Evolutionary conservation across 1,140 invertebrate species (phyloP).

Genomic region (Mactra quadrangularis): DNA sequence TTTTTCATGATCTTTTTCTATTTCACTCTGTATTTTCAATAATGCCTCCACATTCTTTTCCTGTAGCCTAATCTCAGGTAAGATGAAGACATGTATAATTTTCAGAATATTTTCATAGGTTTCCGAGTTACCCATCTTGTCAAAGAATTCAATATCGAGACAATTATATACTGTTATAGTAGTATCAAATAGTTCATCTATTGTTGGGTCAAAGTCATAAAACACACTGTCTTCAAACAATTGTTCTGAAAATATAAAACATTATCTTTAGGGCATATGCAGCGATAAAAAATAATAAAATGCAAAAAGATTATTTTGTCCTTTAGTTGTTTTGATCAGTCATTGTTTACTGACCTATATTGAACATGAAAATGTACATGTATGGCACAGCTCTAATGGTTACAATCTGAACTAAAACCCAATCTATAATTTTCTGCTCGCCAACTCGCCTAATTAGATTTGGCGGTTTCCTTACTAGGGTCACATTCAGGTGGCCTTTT

Average conservation of each 20-base stretch:
- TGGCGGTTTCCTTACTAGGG: too few species aligned
- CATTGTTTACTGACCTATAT: too few species aligned
- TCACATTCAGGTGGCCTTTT: too few species aligned
- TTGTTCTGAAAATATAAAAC: conserved; percentile 38
- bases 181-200: conserved; percentile 60
- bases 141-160: conserved; percentile 14
- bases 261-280: not conserved
- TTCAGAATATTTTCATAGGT: conserved; percentile 34
- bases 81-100: conserved; percentile 51
- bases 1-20: conserved; percentile 50
- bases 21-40: not conserved
- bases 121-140: conserved; percentile 35
- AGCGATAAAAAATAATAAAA: not conserved
- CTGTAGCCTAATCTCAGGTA: conserved; percentile 44
- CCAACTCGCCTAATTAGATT: too few species aligned
- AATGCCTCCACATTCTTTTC: not conserved
- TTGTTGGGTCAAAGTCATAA: conserved; percentile 58
- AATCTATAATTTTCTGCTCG: too few species aligned
- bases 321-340: too few species aligned
- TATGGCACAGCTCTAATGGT: too few species aligned
- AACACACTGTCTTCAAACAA: conserved; percentile 37
- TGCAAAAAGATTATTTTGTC: too few species aligned
- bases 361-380: too few species aligned
- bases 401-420: too few species aligned
- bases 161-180: conserved; percentile 2